A percentile compares a stretch with the other conserved stretches of the same genome.
Conservation (phyloP, 2,797 vertebrate genomes). For the Lindbergichthys nudifrons region DNA sequence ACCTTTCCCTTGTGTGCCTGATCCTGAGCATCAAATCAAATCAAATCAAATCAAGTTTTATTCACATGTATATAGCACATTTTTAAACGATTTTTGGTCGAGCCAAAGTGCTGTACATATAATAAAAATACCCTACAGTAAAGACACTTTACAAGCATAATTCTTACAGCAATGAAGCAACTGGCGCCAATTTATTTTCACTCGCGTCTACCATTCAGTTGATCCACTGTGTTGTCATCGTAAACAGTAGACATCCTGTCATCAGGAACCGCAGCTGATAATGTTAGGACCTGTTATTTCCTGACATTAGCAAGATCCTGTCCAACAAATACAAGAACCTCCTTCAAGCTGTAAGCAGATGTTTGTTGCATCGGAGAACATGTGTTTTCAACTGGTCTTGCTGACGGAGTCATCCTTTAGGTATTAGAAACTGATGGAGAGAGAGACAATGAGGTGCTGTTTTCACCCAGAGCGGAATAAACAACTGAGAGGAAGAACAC, state of each 20-base stretch:
- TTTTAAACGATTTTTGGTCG: too few species aligned
- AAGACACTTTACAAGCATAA: too few species aligned
- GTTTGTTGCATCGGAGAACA: slow-evolving; percentile 42
- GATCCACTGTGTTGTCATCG: slow-evolving; percentile 7
- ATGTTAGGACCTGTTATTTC: slow-evolving; percentile 51
- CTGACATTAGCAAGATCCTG: slow-evolving; percentile 24
- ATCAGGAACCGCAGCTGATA: slow-evolving; percentile 30
- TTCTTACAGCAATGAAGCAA: slow-evolving; percentile 29
- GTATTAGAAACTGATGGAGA: slow-evolving; percentile 37
- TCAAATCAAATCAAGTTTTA: too few species aligned
- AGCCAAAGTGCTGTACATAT: too few species aligned
- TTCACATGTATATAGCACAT: too few species aligned
- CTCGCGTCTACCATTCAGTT: slow-evolving; percentile 11
- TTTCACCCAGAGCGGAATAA: slow-evolving; percentile 45
- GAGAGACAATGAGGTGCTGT: slow-evolving; percentile 34
- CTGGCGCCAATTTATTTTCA: slow-evolving; percentile 15
- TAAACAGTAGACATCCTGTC: slow-evolving; percentile 22
- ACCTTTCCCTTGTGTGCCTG: not conserved
- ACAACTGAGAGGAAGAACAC: slow-evolving; percentile 43
- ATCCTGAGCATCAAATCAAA: too few species aligned
- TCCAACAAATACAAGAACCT: slow-evolving; percentile 34
- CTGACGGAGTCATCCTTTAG: slow-evolving; percentile 35
- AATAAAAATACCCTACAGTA: too few species aligned
- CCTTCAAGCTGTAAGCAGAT: slow-evolving; percentile 41
- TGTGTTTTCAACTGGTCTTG: slow-evolving; percentile 48